Evolutionary conservation across 1,140 invertebrate genomes (phyloP), one percentile per base, ranked within the genome.

Genomic region (Pseudobourletiella spinata): DNA sequence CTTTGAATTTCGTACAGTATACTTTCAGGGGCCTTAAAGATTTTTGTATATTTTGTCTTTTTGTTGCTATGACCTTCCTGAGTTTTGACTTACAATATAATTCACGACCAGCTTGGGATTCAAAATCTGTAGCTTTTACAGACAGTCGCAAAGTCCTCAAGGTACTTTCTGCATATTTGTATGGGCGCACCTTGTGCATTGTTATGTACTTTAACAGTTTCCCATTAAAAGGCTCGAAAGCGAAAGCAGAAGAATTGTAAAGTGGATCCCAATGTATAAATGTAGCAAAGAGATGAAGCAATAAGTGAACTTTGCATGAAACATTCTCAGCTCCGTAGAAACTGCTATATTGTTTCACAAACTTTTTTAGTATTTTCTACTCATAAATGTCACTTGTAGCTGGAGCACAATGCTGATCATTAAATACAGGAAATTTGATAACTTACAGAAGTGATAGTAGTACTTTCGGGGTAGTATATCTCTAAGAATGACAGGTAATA

Each of bases 221-320:
- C 1, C 44, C 64, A 22, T 70, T 69, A 28, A 65, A 61, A 22
- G 59, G 30, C 44, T 72, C 71, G 48, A 57, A 71, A 18, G 62
- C 62, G 60, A 70, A 72, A 2, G 65, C 54, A 1, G 69, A 72
- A 55, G 57, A 67, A 14, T 20, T 43, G 66, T 67, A 70, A 22
- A 71, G 29, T 26, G 60, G 62, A 22, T 67, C 69, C 51, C 68
- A 69, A 54, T 63, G 59, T 43, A 46, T 8, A 22, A 72, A 62
- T n/a, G 26, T 60, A 2, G 15, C 11, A 6, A 63, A 57, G 22
- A 66, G 32, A 44, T 71, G 69, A 14, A 65, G 28, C 3, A 66
- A 32, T 54, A 60, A 30, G 54, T 71, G 69, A 11, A 67, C 16
- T 39, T 71, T 71, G 43, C 43, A 70, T 29, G 43, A 65, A 46